Percentiles rank a stretch among this genome's conserved stretches.
These are phyloP conservation scores for Proterorhinus semilunaris DNA, from an alignment of 2,113 vertebrate species.

Conservation along the genomic window DNA sequence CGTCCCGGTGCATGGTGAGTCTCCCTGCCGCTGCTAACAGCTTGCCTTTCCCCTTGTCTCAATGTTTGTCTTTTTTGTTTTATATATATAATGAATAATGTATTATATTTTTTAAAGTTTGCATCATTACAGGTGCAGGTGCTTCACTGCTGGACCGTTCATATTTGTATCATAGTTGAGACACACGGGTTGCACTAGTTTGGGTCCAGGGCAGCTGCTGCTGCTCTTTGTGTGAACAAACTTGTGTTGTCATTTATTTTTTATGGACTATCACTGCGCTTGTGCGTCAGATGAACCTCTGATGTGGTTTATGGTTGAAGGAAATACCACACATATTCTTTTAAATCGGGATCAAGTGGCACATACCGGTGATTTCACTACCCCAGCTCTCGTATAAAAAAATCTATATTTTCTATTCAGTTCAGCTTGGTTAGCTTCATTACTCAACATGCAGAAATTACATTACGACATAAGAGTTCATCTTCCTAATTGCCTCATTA, in stretches of 20 bases:
- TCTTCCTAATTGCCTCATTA: too few species aligned
- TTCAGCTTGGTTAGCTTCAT: not conserved
- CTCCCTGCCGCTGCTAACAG: not conserved
- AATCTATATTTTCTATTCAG: too few species aligned
- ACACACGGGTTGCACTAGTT: not conserved
- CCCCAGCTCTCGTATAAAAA: not conserved
- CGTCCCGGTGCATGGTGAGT: constrained; percentile 85
- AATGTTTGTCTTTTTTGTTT: not conserved
- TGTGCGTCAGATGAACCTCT: not conserved
- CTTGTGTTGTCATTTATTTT: not conserved
- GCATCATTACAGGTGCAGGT: too few species aligned
- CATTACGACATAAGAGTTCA: too few species aligned
- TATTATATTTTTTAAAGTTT: too few species aligned
- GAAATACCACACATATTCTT: not conserved
- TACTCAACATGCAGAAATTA: not conserved
- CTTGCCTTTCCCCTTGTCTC: not conserved
- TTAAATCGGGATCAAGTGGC: not conserved
- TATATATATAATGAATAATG: too few species aligned
- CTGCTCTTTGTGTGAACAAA: not conserved
- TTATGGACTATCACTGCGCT: not conserved
- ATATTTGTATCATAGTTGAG: too few species aligned
- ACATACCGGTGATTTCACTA: not conserved
- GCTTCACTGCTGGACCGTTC: too few species aligned
- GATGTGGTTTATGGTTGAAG: not conserved
- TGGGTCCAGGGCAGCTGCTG: not conserved